Base-by-base conservation (phyloP, 2,888 invertebrate species). In the Chymomyza caudatula region DNA sequence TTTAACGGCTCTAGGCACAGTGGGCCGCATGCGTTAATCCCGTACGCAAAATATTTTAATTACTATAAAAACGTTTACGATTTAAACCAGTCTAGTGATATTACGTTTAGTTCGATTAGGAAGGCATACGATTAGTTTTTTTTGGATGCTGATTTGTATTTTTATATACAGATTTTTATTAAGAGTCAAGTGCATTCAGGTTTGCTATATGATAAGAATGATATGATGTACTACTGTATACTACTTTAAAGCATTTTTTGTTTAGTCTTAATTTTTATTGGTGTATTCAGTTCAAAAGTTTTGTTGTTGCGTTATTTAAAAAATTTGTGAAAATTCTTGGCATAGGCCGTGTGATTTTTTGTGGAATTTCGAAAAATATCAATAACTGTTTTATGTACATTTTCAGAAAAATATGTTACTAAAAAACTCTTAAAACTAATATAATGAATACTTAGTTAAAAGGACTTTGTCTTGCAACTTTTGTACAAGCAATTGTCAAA, bases 61-160 rank as follows among this genome's bases (percentile, higher is more conserved):
- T n/a, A n/a, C 37, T 52, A 29, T 4, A 42, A 8, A 25, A 44
- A 60, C 17, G 42, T n/a, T 43, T 63, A 78, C 70, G 73, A 69
- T 83, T 85, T 81, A 79, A 82, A 83, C 71, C 74, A 80, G 73
- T 88, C 87, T 88, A 87, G 87, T 87, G 87, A 87, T 87, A 87
- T 87, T 88, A 87, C 71, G 74, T 85, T 85, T 85, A 87, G 81
- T 86, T 85, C 73, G 65, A 49, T 65, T 65, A 23, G 55, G 3
- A 29, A 54, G n/a, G 44, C 15, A 47, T 47, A 17, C n/a, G 15
- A 29, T 54, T 54, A 25, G 8, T 53, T 54, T 4, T 65, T 70
- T 69, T 70, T 70, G 70, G 70, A 69, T 51, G 11, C 17, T 47
- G 8, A 43, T 25, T 52, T 37, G 42, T 29, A 17, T n/a, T 52